These are phyloP conservation scores for Vanessa tameamea DNA, from an alignment of 1,140 invertebrate genomes.

Conservation along the genomic window DNA sequence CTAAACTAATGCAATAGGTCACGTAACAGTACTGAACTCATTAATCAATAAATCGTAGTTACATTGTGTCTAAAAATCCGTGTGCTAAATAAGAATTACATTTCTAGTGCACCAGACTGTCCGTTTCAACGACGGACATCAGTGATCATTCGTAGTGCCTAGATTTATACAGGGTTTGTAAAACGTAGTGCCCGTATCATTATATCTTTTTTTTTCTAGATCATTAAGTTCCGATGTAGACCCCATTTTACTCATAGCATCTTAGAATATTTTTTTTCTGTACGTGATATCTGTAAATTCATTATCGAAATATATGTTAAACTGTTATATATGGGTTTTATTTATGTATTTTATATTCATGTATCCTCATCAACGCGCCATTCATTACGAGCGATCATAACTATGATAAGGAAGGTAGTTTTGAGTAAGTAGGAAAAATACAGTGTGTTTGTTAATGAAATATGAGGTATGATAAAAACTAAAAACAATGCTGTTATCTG, in stretches of 20 bases:
- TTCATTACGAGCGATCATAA: constrained; percentile 30
- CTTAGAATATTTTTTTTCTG: constrained; percentile 50
- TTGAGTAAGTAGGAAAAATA: constrained; percentile 33
- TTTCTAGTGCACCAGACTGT: constrained; percentile 5
- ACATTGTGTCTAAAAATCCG: constrained; percentile 34
- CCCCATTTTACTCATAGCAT: constrained; percentile 37
- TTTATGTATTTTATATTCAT: constrained; percentile 59
- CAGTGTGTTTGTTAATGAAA: constrained; percentile 28
- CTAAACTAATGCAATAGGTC: constrained; percentile 26
- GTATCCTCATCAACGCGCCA: constrained; percentile 43
- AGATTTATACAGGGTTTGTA: constrained; percentile 39
- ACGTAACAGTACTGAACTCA: constrained; percentile 41
- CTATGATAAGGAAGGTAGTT: constrained; percentile 21
- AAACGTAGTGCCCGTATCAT: constrained; percentile 39
- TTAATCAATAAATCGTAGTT: constrained; percentile 27
- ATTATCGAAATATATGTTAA: constrained; percentile 79
- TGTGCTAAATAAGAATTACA: constrained; percentile 30
- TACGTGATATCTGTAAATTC: constrained; percentile 76
- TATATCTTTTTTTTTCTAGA: constrained; percentile 32
- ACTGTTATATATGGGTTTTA: constrained; percentile 76
- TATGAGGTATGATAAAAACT: constrained; percentile 49
- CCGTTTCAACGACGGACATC: neutral
- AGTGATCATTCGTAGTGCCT: constrained; percentile 30
- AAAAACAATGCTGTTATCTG: constrained; percentile 57
- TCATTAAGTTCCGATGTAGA: constrained; percentile 36